Base-by-base conservation (phyloP, 2,113 vertebrate species). In the Terrapene triunguis region DNA sequence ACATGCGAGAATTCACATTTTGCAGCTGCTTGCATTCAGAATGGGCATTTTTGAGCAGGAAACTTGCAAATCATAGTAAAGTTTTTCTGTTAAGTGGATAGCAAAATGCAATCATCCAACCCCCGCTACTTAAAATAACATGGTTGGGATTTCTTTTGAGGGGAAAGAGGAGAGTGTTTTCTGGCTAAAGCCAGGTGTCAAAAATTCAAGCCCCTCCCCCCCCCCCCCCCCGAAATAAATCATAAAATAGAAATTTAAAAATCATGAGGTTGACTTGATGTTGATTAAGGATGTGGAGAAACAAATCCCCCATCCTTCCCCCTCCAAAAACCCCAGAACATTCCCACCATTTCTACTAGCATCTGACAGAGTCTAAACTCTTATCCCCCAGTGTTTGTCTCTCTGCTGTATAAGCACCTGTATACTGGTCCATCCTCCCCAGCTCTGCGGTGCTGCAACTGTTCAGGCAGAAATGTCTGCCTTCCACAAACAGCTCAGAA, bases 361-460 rank as follows among this genome's bases (percentile, higher is more conserved):
- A 84, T 38, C 29, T 0, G 4, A n/a, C 10, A 89, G 78, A 76
- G 80, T 27, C 87, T 72, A 59, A 81, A 62, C 78, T 84, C 76
- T 81, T 44, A 16, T 35, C 92, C 88, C 57, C 76, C 8, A 11
- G n/a, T 89, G 78, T 74, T 92, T n/a, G 91, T 48, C 21, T 93
- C 87, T 53, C 76, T 90, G 54, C 79, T 86, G 89, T 59, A 84
- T n/a, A 87, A 82, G 90, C 90, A 87, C 16, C 72, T 83, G 69
- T 82, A 72, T 82, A 94, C 89, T 87, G 91, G 94, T 92, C 93
- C 84, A 79, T 78, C 55, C 88, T 87, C 48, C 95, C 44, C 29
- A 44, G n/a, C n/a, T 92, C 21, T 13, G 51, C 89, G 82, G 89
- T 1, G 13, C 53, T 35, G 53, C 38, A 76, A 84, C 81, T 81